Evolutionary conservation across 2,113 vertebrate genomes (phyloP).

Genomic region (human (Homo sapiens)): DNA sequence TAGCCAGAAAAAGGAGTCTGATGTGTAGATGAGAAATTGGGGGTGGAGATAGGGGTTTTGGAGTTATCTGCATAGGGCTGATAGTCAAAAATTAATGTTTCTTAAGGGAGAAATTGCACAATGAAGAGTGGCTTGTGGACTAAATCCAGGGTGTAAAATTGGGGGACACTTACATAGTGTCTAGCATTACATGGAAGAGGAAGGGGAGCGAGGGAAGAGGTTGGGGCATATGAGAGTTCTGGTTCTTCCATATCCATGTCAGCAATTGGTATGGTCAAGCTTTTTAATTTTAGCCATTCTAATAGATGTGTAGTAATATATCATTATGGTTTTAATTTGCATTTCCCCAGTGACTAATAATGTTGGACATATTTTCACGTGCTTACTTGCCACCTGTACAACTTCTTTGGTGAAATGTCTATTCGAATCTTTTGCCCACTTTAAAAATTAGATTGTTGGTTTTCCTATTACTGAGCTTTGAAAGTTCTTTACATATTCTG

Average conservation of each 20-base stretch:
- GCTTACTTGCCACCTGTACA: background rate
- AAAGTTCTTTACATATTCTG: background rate
- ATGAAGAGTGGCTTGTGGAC: background rate
- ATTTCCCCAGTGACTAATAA: background rate
- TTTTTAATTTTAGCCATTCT: background rate
- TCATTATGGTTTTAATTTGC: background rate
- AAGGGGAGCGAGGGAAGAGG: background rate
- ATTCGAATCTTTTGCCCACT: background rate
- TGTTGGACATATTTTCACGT: background rate
- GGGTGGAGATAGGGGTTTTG: background rate
- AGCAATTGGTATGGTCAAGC: background rate
- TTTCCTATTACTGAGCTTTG: slow-evolving; percentile 11
- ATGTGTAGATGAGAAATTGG: background rate
- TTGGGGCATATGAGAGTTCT: background rate
- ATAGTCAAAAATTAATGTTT: background rate
- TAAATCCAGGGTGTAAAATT: background rate
- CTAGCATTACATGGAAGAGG: background rate
- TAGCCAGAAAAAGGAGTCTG: background rate
- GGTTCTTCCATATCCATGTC: background rate
- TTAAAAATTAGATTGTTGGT: background rate
- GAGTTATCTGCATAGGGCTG: background rate
- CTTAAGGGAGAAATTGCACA: background rate
- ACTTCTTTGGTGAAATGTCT: background rate
- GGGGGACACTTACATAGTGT: background rate
- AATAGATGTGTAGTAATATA: background rate